Evolutionary conservation across 2,888 invertebrate genomes (phyloP), one percentile per base, ranked within the genome.

Genomic region (Mesorhabditis sp.): DNA sequence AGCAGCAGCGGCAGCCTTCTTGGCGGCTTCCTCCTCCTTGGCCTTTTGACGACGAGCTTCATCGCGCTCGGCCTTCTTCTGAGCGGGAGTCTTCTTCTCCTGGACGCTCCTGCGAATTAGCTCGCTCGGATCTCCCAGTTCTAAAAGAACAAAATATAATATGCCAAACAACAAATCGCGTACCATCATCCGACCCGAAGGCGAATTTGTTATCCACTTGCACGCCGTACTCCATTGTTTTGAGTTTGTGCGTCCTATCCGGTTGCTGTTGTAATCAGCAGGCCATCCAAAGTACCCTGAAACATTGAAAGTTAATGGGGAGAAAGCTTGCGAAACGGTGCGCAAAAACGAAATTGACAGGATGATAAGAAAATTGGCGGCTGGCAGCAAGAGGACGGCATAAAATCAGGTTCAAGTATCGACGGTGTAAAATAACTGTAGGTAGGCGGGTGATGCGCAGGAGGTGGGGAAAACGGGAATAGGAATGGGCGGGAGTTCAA

Each of bases 191-290:
- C 70, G 78, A 78, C 69, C 77, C 72, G 69, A 76, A 76, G 70
- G 74, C 77, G 76, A 82, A 83, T 74, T 82, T 82, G 78, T 83
- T 83, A 74, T 80, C 75, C 42, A 77, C 74, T 68, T 76, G 74
- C 68, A 74, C 73, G 67, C 83, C 82, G 81, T 83, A 83, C 72
- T 80, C 80, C 58, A 74, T 68, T 72, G 72, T 75, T 66, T 71
- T 72, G 72, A 62, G n/a, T 45, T 42, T 45, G 45, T 67, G 45
- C 28, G 7, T 67, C 28, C 15, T 13, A n/a, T 15, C 6, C 15
- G 50, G 15, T 15, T 58, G 41, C 58, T n/a, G 58, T 13, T 50
- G n/a, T 50, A 50, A 50, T 50, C 58, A 50, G 10, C 58, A 50
- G 58, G n/a, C n/a, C 58, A 50, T 50, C n/a, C 28, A 50, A 50